A percentile compares a stretch with the other conserved stretches of the same genome.
These are phyloP conservation scores for Chironomus tepperi DNA, from an alignment of 1,140 invertebrate genomes.

Conservation along the genomic window DNA sequence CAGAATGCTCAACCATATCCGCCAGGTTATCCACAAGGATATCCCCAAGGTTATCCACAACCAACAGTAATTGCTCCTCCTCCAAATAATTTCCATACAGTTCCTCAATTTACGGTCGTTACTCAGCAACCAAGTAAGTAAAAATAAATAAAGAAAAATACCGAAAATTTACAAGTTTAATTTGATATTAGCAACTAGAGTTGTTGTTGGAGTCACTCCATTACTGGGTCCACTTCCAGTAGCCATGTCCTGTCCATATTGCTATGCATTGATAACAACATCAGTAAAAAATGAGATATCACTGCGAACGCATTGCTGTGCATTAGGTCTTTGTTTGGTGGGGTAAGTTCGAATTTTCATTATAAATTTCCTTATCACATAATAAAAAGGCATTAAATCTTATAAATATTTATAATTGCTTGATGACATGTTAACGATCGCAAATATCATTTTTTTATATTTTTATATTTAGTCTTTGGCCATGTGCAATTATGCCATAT, in stretches of 20 bases:
- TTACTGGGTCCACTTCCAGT: background rate
- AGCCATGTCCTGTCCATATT: background rate
- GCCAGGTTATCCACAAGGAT: background rate
- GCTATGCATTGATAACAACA: background rate
- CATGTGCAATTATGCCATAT: background rate
- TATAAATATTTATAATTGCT: no score
- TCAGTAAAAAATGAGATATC: background rate
- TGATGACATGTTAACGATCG: no score
- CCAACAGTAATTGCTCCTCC: background rate
- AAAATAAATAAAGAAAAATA: background rate
- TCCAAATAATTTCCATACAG: background rate
- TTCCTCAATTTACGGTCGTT: background rate
- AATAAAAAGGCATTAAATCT: background rate
- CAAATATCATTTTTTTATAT: background rate
- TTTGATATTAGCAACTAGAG: background rate
- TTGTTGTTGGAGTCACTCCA: background rate
- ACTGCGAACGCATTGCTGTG: background rate
- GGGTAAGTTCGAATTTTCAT: background rate
- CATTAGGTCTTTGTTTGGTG: background rate
- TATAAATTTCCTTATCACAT: background rate
- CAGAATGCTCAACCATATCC: background rate
- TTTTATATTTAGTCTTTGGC: background rate
- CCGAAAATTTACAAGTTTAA: background rate
- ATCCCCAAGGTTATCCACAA: background rate
- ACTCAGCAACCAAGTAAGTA: background rate